phyloP scores from a whole-genome alignment of 2,888 invertebrate genomes.

The Thyatira batis region DNA sequence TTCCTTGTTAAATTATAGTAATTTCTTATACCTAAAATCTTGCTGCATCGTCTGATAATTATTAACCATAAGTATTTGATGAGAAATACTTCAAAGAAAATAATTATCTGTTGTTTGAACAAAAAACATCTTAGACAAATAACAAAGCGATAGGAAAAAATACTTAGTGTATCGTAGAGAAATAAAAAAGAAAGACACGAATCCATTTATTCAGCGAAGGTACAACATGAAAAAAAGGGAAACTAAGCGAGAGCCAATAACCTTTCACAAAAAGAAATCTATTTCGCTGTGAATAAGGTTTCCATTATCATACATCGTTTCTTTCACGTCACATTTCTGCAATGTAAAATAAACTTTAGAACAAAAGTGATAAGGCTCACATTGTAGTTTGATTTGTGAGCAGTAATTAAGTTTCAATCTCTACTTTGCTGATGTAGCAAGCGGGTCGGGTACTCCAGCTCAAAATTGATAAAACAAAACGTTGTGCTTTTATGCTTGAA shows the following conservation, averaged over 20 bases:
- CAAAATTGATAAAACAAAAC: no score
- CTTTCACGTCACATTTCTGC: background rate
- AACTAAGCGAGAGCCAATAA: constrained; percentile 2
- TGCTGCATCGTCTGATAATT: no score
- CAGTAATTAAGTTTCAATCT: background rate
- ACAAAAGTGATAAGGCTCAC: background rate
- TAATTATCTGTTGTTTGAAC: background rate
- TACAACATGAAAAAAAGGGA: background rate
- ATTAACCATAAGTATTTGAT: no score
- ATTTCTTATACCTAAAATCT: background rate
- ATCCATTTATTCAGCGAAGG: background rate
- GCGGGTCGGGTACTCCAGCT: background rate
- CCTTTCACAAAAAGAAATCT: constrained; percentile 2
- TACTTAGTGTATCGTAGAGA: background rate
- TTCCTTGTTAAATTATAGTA: background rate
- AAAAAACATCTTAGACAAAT: background rate
- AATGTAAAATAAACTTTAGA: background rate
- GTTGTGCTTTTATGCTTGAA: no score
- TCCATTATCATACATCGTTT: constrained; percentile 2
- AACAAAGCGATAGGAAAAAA: background rate
- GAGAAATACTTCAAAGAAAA: no score
- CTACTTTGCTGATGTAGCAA: background rate
- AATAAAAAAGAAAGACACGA: background rate
- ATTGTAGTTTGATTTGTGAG: background rate
- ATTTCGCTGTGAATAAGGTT: constrained; percentile 3